Evolutionary conservation across 2,113 vertebrate species (phyloP), one percentile per base, ranked within the genome.

Genomic region (Pomatostomus ruficeps): DNA sequence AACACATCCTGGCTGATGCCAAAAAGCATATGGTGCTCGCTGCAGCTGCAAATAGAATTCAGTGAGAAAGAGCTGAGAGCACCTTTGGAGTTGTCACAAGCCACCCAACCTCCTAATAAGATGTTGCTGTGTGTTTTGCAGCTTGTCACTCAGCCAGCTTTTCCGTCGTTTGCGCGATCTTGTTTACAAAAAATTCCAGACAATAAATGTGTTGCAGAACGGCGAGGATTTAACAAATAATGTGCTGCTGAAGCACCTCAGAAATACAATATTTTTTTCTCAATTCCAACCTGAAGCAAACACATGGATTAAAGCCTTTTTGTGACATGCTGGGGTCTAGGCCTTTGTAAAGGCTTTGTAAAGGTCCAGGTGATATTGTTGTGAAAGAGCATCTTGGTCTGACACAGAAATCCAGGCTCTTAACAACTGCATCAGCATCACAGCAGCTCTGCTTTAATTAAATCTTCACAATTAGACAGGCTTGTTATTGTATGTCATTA

Each of bases 401-500:
- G 65, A 90, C 71, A 91, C 46, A 71, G 52, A 91, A 87, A 95
- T 58, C 59, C 77, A 78, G 78, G 75, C 92, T 94, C 86, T 79
- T 70, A 95, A 82, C 93, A 88, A 91, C 92, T 86, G 68, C 88
- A 90, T 61, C 75, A 65, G 22, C 77, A 80, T 52, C 89, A 68
- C 85, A 92, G 87, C 75, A 74, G 49, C 71, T 80, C 93, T 83
- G 45, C 93, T 96, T 93, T 97, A 97, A 97, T 96, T 97, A 97
- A 96, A 93, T 96, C 91, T 95, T 97, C 91, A 88, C 90, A 94
- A 76, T 96, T 93, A 96, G 94, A 83, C 90, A 71, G 76, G 63
- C 96, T 94, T 91, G 93, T 97, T 97, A 96, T 96, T 95, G 77
- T 61, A 70, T 95, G 93, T 91, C 97, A 96, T 97, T 97, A 97